A percentile compares a stretch with the other conserved stretches of the same genome.
Evolutionary conservation across 2,113 vertebrate species (phyloP).

Genomic region (Marmota monax): DNA sequence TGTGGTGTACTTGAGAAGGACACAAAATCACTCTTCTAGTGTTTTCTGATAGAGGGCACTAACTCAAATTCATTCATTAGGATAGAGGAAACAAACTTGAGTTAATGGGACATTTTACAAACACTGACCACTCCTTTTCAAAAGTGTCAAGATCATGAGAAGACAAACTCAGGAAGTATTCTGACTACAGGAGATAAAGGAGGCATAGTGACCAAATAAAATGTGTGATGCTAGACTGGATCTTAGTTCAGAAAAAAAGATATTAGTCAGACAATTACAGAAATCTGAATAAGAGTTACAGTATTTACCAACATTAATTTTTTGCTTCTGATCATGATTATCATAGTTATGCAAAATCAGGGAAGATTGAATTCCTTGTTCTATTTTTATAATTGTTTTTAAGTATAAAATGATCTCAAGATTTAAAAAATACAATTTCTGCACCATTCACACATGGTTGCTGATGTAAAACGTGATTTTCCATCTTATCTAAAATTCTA

Average conservation of each 20-base stretch:
- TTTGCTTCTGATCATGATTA: background rate
- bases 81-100: background rate
- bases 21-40: background rate
- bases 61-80: background rate
- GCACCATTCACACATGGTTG: background rate
- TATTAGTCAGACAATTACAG: background rate
- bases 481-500: background rate
- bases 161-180: background rate
- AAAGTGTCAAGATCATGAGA: background rate
- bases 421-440: background rate
- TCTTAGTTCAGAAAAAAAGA: background rate
- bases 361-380: background rate
- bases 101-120: background rate
- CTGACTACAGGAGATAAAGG: background rate
- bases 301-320: background rate
- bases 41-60: background rate
- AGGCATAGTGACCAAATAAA: background rate
- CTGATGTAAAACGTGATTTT: background rate
- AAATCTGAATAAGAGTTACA: background rate
- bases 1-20: background rate
- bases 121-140: background rate
- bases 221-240: background rate
- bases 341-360: background rate
- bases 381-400: background rate
- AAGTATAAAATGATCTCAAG: conserved; percentile 27